phyloP scores from a whole-genome alignment of 2,797 vertebrate genomes.

The Sebastes kiyomatsui region DNA sequence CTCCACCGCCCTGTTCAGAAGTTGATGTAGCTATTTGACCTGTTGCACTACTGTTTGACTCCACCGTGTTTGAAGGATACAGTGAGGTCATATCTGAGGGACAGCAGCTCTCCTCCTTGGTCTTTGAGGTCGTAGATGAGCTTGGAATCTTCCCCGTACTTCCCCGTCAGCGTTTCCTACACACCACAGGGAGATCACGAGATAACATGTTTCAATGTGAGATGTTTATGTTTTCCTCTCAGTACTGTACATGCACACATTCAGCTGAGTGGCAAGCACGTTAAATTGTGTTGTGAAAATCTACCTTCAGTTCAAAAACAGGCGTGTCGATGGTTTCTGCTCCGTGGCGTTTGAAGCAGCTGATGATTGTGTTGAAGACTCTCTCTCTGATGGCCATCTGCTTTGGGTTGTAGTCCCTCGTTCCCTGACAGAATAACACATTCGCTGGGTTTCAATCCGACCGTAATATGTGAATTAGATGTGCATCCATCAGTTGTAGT shows the following conservation, averaged over 20 bases:
- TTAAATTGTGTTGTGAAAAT: background rate
- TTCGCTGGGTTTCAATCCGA: background rate
- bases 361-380: constrained; percentile 88
- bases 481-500: background rate
- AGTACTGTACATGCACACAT: background rate
- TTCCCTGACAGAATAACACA: constrained; percentile 83
- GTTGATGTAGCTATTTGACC: background rate
- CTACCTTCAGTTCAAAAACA: constrained; percentile 94
- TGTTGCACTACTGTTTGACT: too few relatives aligned
- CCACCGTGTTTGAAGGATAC: constrained; percentile 85
- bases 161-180: constrained; percentile 92
- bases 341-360: constrained; percentile 94
- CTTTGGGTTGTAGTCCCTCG: constrained; percentile 92
- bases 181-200: background rate
- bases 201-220: background rate
- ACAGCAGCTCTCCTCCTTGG: constrained; percentile 95
- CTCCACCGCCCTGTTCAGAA: background rate
- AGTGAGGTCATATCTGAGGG: constrained; percentile 96
- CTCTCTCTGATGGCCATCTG: constrained; percentile 94
- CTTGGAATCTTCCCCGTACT: constrained; percentile 94
- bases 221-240: background rate
- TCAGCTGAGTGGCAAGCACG: rapidly evolving
- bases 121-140: constrained; percentile 98
- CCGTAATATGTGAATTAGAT: too few relatives aligned
- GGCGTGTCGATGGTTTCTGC: constrained; percentile 97